A percentile compares a stretch with the other conserved stretches of the same genome.
These are phyloP conservation scores for Gnathonemus longibarbis DNA, from an alignment of 2,113 vertebrate species.

Conservation along the genomic window DNA sequence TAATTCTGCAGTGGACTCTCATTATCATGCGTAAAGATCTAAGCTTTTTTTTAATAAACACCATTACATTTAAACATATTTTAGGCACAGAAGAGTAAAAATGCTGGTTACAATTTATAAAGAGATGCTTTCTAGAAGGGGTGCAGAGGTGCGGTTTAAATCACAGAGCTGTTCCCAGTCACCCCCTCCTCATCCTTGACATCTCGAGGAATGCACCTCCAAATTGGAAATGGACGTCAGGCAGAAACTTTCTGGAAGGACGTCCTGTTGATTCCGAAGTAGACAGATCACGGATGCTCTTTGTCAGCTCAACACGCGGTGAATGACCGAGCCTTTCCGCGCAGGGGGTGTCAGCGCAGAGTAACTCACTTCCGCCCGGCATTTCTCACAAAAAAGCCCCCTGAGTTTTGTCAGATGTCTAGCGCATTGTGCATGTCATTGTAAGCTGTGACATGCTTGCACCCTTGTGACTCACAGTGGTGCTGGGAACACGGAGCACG, in stretches of 20 bases:
- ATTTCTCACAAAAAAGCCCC: conserved; percentile 27
- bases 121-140: neutral
- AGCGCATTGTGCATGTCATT: conserved; percentile 62
- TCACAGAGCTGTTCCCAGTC: neutral
- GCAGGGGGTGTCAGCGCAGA: conserved; percentile 53
- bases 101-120: neutral
- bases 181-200: neutral
- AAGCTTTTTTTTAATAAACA: neutral
- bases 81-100: neutral
- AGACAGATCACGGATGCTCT: conserved; percentile 49
- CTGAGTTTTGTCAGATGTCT: conserved; percentile 62
- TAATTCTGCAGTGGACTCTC: neutral
- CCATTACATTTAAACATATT: neutral
- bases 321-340: conserved; percentile 56
- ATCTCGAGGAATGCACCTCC: neutral
- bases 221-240: neutral
- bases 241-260: neutral
- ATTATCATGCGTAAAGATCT: neutral
- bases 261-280: conserved; percentile 25
- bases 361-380: conserved; percentile 58
- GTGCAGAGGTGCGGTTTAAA: neutral
- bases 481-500: neutral
- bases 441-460: conserved; percentile 55
- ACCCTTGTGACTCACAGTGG: conserved; percentile 26
- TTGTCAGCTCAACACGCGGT: conserved; percentile 52